phyloP scores from a whole-genome alignment of 2,888 invertebrate genomes.

The Ennomos fuscantarius region DNA sequence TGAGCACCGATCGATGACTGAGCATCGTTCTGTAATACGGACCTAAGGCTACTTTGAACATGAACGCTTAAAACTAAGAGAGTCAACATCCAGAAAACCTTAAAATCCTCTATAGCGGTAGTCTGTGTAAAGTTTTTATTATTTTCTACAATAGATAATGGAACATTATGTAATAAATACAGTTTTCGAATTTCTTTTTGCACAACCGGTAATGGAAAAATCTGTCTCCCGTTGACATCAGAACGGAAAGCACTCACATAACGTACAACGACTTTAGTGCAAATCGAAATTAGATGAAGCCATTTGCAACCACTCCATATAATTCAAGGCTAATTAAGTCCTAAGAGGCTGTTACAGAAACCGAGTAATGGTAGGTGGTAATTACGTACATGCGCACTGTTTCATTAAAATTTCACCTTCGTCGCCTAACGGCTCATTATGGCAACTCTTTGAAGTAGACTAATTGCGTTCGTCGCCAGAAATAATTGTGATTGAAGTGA shows the following conservation, averaged over 20 bases:
- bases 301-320: constrained; percentile 51
- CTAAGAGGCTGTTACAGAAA: constrained; percentile 64
- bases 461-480: constrained; percentile 58
- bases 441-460: constrained; percentile 68
- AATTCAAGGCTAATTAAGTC: constrained; percentile 73
- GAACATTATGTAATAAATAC: no score
- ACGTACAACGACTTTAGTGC: constrained; percentile 14
- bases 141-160: no score
- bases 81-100: no score
- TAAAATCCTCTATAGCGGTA: no score
- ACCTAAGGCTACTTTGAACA: no score
- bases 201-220: no score
- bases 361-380: constrained; percentile 69
- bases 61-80: no score
- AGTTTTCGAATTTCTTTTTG: no score
- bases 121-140: no score
- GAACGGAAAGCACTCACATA: not conserved
- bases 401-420: constrained; percentile 75
- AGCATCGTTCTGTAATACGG: no score
- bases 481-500: constrained; percentile 51
- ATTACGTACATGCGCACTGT: constrained; percentile 67
- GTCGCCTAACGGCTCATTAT: constrained; percentile 62
- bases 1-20: no score
- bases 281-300: constrained; percentile 37
- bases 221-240: no score